Conservation (phyloP, 2,888 invertebrate genomes). For the Microchrysa polita region DNA sequence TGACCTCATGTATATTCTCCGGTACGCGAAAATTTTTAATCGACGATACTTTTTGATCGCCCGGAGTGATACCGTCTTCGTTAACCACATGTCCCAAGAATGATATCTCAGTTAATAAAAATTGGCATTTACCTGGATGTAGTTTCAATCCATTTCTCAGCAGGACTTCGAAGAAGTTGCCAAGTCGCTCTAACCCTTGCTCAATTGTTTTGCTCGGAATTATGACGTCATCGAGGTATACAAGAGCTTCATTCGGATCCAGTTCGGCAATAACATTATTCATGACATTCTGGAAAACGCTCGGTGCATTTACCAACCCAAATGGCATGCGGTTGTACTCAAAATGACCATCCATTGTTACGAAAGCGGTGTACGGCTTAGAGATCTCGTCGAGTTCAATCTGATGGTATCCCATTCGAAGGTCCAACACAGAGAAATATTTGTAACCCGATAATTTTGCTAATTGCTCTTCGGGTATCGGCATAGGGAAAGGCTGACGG, state of each 20-base stretch:
- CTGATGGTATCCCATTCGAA: constrained; percentile 57
- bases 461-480: too few relatives aligned
- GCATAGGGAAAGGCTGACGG: too few relatives aligned
- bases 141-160: not conserved
- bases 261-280: not conserved
- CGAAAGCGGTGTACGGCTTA: too few relatives aligned
- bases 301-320: not conserved
- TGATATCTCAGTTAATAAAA: not conserved
- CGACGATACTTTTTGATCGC: constrained; percentile 37
- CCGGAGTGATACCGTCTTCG: constrained; percentile 48
- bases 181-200: not conserved
- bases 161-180: not conserved
- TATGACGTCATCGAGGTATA: constrained; percentile 3
- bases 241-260: not conserved
- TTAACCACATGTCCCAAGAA: constrained; percentile 45
- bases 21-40: constrained; percentile 8
- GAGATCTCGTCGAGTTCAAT: constrained; percentile 50
- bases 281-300: not conserved
- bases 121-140: constrained; percentile 8
- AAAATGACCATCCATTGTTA: too few relatives aligned
- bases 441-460: not conserved
- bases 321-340: too few relatives aligned
- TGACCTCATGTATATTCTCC: not conserved
- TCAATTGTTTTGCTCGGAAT: not conserved
- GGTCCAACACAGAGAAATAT: constrained; percentile 55